These are phyloP conservation scores for Sitobion miscanthi DNA, from an alignment of 1,140 invertebrate genomes.

Conservation along the genomic window DNA sequence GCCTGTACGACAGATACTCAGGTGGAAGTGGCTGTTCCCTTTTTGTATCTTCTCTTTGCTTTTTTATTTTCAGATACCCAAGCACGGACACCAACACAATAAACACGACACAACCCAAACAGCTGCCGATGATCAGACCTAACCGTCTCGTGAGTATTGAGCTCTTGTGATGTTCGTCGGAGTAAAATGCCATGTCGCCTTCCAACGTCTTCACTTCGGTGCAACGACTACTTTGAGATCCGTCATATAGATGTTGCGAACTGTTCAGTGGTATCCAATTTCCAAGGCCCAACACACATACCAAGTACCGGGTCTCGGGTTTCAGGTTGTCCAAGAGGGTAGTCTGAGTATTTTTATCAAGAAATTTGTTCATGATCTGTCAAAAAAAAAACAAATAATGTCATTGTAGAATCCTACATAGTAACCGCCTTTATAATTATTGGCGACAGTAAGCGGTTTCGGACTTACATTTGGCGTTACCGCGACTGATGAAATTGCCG, in stretches of 20 bases:
- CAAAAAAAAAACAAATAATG: constrained; percentile 57
- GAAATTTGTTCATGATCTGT: constrained; percentile 74
- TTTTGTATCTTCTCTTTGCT: constrained; percentile 77
- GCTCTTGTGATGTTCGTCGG: constrained; percentile 66
- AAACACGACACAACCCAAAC: constrained; percentile 84
- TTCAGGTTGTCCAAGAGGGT: constrained; percentile 75
- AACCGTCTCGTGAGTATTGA: constrained; percentile 76
- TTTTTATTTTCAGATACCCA: constrained; percentile 86
- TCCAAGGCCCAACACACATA: constrained; percentile 83
- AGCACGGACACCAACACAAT: constrained; percentile 80
- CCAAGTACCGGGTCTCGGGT: constrained; percentile 79
- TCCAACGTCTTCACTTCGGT: constrained; percentile 78
- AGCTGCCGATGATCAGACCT: constrained; percentile 83
- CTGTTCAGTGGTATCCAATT: constrained; percentile 66
- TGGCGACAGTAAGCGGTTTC: not conserved
- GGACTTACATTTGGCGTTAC: constrained; percentile 22
- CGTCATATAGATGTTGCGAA: constrained; percentile 58
- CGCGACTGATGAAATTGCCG: constrained; percentile 7
- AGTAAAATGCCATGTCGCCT: constrained; percentile 68
- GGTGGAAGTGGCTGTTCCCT: constrained; percentile 70
- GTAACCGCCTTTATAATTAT: not conserved
- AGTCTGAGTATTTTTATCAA: constrained; percentile 73
- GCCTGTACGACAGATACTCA: constrained; percentile 75
- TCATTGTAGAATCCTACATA: not conserved
- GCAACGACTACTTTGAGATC: constrained; percentile 68